phyloP scores from a whole-genome alignment of 2,797 vertebrate genomes.

The Podarcis siculus region DNA sequence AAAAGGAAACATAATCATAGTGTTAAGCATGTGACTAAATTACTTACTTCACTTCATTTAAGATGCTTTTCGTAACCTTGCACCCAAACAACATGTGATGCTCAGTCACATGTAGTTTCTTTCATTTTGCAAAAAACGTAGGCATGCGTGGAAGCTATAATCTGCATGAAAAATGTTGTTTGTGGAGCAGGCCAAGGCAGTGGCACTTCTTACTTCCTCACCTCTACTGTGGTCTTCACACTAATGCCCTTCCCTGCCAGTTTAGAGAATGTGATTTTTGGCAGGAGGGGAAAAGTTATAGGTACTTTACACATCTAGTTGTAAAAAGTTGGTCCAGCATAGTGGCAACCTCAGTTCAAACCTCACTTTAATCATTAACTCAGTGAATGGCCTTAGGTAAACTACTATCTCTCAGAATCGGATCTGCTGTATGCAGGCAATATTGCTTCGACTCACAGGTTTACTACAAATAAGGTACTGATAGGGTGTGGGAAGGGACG shows the following conservation, averaged over 20 bases:
- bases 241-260: neutral
- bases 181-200: neutral
- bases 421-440: neutral
- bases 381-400: neutral
- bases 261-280: neutral
- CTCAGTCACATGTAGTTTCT: too few relatives aligned
- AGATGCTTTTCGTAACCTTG: neutral
- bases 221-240: neutral
- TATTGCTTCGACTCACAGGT: neutral
- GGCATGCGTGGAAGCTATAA: neutral
- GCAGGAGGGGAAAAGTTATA: too few relatives aligned
- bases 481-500: neutral
- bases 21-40: neutral
- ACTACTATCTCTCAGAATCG: neutral
- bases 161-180: neutral
- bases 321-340: neutral
- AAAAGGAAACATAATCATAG: constrained; percentile 14
- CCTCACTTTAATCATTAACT: neutral
- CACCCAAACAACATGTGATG: neutral
- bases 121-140: neutral
- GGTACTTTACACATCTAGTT: neutral
- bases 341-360: neutral
- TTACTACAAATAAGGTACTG: neutral
- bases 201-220: neutral
- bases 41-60: neutral